A percentile compares a stretch with the other conserved stretches of the same genome.
phyloP scores from a whole-genome alignment of 2,888 invertebrate species.

The Octonoba sinensis region DNA sequence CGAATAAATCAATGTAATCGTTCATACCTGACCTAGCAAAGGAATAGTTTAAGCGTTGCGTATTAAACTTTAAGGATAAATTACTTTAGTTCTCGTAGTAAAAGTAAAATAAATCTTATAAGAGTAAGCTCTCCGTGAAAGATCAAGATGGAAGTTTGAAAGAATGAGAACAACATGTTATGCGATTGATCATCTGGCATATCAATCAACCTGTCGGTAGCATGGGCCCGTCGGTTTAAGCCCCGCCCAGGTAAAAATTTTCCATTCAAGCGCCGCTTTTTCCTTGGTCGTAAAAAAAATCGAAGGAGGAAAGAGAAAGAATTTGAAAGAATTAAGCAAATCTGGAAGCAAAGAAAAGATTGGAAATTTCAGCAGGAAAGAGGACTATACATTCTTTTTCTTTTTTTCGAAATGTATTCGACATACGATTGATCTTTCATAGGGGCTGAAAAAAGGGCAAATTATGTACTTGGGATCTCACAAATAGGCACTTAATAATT shows the following conservation, averaged over 20 bases:
- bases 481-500: too few relatives aligned
- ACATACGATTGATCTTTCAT: too few relatives aligned
- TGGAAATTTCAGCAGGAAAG: neutral
- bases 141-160: constrained; percentile 44
- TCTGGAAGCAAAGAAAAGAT: constrained; percentile 40
- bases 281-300: constrained; percentile 15
- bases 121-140: constrained; percentile 49
- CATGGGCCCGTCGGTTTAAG: constrained; percentile 19
- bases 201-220: constrained; percentile 58
- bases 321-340: constrained; percentile 52
- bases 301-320: constrained; percentile 10
- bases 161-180: constrained; percentile 61
- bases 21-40: constrained; percentile 29
- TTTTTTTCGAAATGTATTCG: too few relatives aligned
- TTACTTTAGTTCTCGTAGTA: constrained; percentile 37
- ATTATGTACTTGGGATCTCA: too few relatives aligned
- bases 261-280: constrained; percentile 40
- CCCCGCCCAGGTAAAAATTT: constrained; percentile 47
- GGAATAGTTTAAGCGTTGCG: constrained; percentile 41
- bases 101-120: constrained; percentile 56
- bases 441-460: too few relatives aligned
- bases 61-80: constrained; percentile 54
- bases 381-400: too few relatives aligned
- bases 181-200: constrained; percentile 56
- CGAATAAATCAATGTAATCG: constrained; percentile 47